Evolutionary conservation across 1,140 invertebrate species (phyloP), one percentile per base, ranked within the genome.

Genomic region (Hermetia illucens): DNA sequence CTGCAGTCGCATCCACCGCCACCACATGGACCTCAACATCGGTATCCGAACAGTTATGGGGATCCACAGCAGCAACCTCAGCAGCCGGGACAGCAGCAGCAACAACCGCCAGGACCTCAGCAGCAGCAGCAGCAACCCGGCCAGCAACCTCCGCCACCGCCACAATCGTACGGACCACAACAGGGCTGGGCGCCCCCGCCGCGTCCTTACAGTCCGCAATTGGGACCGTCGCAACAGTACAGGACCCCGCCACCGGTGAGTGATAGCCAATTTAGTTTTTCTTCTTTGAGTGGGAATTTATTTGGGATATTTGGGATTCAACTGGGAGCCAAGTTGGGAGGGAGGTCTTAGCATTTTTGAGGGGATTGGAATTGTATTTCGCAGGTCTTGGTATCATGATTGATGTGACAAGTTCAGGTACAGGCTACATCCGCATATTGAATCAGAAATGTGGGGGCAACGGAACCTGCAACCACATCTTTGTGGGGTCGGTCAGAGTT

Each of bases 1-100:
- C 68, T 91, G 24, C 84, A 88, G 62, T 79, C 81, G 21, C 83
- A 82, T 43, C 75, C 79, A 55, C 68, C 70, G 43, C 68, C 70
- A 41, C 72, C 64, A 44, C 61, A 43, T 44, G 62, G 57, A 41
- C 53, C 43, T 38, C 60, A 53, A 47, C 60, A 52, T 52, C 64
- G 48, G 45, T 63, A 50, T 51, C 53, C 48, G 16, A 60, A 60
- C 36, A 58, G 50, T 38, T 61, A 61, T 34, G 58, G 60, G 46
- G 58, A 51, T 16, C 61, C 61, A 38, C 56, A 53, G 40, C 45
- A 22, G 36, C 39, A 51, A 16, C 57, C 52, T 34, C 56, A 50
- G 16, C 47, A 64, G 57, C 45, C 64, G 59, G 49, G 43, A 41
- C 47, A 44, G 55, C 63, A 36, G 57, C 59, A 41, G 21, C 44